These are phyloP conservation scores for Bufo gargarizans DNA, from an alignment of 2,113 vertebrate genomes.

Conservation along the genomic window DNA sequence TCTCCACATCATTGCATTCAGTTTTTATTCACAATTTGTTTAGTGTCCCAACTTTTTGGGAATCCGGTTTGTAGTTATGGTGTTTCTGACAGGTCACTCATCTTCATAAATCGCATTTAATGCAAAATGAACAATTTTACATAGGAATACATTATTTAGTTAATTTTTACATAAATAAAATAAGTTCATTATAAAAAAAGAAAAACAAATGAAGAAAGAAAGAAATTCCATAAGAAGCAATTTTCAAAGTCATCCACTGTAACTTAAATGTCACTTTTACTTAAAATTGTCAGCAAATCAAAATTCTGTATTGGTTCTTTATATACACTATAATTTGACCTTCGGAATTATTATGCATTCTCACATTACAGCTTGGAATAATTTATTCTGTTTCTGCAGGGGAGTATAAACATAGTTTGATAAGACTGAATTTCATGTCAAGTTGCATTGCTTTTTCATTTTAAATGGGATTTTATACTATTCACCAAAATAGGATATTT, in stretches of 20 bases:
- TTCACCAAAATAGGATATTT: neutral
- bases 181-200: neutral
- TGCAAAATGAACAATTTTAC: neutral
- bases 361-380: conserved; percentile 42
- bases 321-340: conserved; percentile 32
- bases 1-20: too few relatives aligned
- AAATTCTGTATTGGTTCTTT: conserved; percentile 18
- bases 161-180: neutral
- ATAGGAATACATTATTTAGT: neutral
- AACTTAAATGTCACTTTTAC: conserved; percentile 19
- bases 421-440: conserved; percentile 18
- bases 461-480: conserved; percentile 2
- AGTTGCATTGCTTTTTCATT: conserved; percentile 22
- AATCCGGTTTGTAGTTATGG: too few relatives aligned
- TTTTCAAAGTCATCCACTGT: conserved; percentile 8
- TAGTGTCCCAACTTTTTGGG: too few relatives aligned
- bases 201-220: neutral
- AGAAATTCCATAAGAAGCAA: neutral
- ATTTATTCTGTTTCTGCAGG: conserved; percentile 46
- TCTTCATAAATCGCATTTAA: neutral
- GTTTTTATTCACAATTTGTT: too few relatives aligned
- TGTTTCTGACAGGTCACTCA: neutral
- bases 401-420: conserved; percentile 47
- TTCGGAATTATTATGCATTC: conserved; percentile 37
- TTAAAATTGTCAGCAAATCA: conserved; percentile 1